Evolutionary conservation across 1,140 invertebrate genomes (phyloP), one percentile per base, ranked within the genome.

Genomic region (Cataglyphis hispanica): DNA sequence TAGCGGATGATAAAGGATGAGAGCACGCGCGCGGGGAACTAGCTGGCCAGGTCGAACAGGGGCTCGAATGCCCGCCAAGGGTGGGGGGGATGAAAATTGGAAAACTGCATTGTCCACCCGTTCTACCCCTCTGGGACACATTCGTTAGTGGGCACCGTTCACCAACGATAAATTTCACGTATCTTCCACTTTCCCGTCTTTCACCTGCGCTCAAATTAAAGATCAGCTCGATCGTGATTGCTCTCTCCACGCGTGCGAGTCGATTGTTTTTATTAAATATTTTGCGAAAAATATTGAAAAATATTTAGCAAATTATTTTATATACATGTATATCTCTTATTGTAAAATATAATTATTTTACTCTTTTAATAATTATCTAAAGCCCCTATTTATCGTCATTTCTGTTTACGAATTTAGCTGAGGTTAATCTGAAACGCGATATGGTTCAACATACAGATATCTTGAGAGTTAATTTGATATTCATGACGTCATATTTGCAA

Each of bases 71-170:
- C 43, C 63, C 40, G 46, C 6, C 22, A 25, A n/a, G 66, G 37
- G 34, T 66, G 66, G 64, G 58, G 56, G 75, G 84, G 84, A 84
- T 88, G 91, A 93, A 93, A 93, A 93, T 93, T 92, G 92, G 91
- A 92, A 92, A 93, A 93, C 90, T 91, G 91, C 87, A 92, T 91
- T 91, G 91, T 92, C 90, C 91, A 86, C 80, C 88, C 75, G 81
- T 56, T 89, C 63, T 13, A 50, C 0, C 34, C 89, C 75, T 53
- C 58, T 58, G 89, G 88, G 89, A 90, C 86, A 85, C 89, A 92
- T 92, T 91, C 88, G 89, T 91, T 88, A 89, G 88, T 81, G 83
- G 53, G 84, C 80, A 84, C 83, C 87, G 88, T 84, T 70, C 77
- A 66, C 37, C 58, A 80, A 85, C 90, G 56, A 92, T 92, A 92